Evolutionary conservation across 2,797 vertebrate genomes (phyloP), one percentile per base, ranked within the genome.

Genomic region (Channa striata): DNA sequence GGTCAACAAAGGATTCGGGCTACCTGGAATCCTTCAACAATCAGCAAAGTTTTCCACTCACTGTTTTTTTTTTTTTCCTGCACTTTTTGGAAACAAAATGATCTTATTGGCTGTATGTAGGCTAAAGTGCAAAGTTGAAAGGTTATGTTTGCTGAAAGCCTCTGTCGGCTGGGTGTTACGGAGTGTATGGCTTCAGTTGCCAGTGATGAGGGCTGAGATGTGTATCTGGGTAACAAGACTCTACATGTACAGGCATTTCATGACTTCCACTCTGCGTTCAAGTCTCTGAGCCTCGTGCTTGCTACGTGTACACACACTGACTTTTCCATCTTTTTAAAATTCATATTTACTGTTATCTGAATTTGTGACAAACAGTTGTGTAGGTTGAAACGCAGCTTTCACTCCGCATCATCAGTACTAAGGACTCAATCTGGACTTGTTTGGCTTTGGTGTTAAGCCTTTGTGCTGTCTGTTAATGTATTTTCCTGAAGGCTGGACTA

Each of bases 221-320:
- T 78, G 70, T 75, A 83, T 88, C 82, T 65, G 73, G 11, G 50
- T 61, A 63, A 90, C 93, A 93, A 93, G 94, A 87, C 89, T 82
- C 74, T 63, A 86, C 93, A 92, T 61, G 92, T 77, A 54, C 44
- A 90, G 89, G 90, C 87, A 93, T 92, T 83, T 90, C 60, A 47
- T 16, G 10, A 63, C 51, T 23, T 74, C 11, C 53, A 37, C 48
- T 75, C 42, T 58, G 71, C 80, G n/a, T 68, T 78, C 81, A 36
- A 49, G 59, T 53, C 6, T 9, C 16, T 20, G 50, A 52, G 66
- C 50, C 68, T 66, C 58, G 65, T 68, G 74, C 47, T 20, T 19
- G 19, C 48, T 43, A 17, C 33, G 49, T 12, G 4, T 10, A 67
- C 52, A 56, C 43, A 51, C 36, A 53, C 39, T 37, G 11, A 37